Percentiles rank a stretch among this genome's conserved stretches.
phyloP scores from a whole-genome alignment of 35 echinoderm and acorn worm genomes.

The Acanthaster planci region DNA sequence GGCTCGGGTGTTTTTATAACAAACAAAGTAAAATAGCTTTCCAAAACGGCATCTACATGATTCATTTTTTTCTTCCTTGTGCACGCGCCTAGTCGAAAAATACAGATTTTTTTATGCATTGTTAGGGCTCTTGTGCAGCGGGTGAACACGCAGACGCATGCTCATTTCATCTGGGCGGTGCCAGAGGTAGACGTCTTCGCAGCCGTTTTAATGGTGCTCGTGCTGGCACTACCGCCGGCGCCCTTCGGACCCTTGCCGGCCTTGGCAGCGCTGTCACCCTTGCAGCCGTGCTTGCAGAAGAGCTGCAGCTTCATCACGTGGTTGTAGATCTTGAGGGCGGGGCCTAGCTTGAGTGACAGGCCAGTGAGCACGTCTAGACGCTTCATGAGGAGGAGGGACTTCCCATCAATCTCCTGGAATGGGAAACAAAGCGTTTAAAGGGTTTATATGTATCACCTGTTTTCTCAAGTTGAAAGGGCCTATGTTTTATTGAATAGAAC shows the following conservation, averaged over 20 bases:
- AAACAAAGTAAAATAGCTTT: too few species aligned
- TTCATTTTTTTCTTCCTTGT: too few species aligned
- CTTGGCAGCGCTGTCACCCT: background rate
- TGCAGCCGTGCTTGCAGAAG: slow-evolving; percentile 1
- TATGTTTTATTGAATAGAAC: too few species aligned
- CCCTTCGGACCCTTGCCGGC: background rate
- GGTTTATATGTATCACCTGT: too few species aligned
- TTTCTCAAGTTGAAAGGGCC: too few species aligned
- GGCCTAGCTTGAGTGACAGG: slow-evolving; percentile 88
- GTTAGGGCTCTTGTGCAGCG: too few species aligned
- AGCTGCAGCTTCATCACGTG: slow-evolving; percentile 80
- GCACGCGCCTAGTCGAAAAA: too few species aligned
- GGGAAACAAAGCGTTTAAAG: background rate
- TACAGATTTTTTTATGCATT: too few species aligned
- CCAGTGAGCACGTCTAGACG: slow-evolving; percentile 89
- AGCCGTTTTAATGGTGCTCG: background rate
- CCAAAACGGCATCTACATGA: too few species aligned
- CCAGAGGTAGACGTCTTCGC: background rate
- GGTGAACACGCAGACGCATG: background rate
- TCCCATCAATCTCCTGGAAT: slow-evolving; percentile 95
- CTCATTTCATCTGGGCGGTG: background rate
- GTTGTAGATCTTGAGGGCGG: slow-evolving; percentile 94
- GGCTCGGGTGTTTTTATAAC: too few species aligned
- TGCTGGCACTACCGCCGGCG: background rate
- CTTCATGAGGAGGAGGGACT: slow-evolving; percentile 84